phyloP scores from a whole-genome alignment of 1,140 invertebrate species.

The Eumeta japonica region DNA sequence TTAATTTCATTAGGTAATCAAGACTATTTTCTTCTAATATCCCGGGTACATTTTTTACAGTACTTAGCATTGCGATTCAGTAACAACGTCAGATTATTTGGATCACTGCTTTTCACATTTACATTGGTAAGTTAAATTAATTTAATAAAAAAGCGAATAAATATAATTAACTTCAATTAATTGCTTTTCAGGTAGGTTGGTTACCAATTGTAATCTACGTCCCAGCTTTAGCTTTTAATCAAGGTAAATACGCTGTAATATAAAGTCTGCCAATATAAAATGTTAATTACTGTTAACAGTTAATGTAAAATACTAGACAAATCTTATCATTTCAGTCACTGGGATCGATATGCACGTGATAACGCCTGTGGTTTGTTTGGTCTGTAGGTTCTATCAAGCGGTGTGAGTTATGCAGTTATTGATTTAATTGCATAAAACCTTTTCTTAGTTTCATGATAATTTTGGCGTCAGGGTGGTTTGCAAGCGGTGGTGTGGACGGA shows the following conservation, averaged over 20 bases:
- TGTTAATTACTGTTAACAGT: conserved; percentile 2
- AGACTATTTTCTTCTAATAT: conserved; percentile 15
- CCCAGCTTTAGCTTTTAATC: conserved; percentile 72
- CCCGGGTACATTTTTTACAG: conserved; percentile 48
- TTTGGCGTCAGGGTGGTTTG: conserved; percentile 74
- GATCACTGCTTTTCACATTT: conserved; percentile 70
- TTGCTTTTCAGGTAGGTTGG: conserved; percentile 65
- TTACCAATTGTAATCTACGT: conserved; percentile 73
- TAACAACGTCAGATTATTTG: conserved; percentile 69
- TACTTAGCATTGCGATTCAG: conserved; percentile 81
- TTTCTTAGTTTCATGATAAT: too few species aligned
- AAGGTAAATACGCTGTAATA: conserved; percentile 56
- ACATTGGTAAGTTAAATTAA: conserved; percentile 62
- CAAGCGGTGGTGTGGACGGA: conserved; percentile 95
- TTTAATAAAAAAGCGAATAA: conserved; percentile 4
- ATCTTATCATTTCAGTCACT: conserved; percentile 80
- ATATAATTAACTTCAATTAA: conserved; percentile 52
- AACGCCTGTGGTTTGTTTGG: conserved; percentile 80
- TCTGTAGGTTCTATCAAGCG: conserved; percentile 89
- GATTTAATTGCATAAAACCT: too few species aligned
- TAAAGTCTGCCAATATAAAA: not conserved
- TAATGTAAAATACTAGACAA: too few species aligned
- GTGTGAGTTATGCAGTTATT: conserved; percentile 63
- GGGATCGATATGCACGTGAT: conserved; percentile 80
- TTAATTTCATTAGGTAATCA: conserved; percentile 7